phyloP scores from a whole-genome alignment of 2,113 vertebrate species.

The Paradoxurus hermaphroditus region DNA sequence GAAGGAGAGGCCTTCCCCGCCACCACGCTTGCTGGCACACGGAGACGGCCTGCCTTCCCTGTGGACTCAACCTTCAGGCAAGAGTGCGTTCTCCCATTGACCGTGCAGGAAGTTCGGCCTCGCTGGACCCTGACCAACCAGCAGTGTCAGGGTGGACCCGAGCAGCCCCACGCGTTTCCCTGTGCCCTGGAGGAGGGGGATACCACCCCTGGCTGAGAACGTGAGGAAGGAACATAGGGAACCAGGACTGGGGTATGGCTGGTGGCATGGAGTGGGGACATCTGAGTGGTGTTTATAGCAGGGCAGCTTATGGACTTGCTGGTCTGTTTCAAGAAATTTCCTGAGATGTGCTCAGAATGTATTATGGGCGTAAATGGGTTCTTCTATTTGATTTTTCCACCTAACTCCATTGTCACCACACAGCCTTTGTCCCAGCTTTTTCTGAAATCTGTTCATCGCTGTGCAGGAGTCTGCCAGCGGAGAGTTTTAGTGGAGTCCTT shows the following conservation, averaged over 20 bases:
- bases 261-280: background rate
- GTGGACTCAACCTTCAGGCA: background rate
- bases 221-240: background rate
- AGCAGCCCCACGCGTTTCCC: background rate
- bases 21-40: background rate
- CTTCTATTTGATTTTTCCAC: conserved; percentile 43
- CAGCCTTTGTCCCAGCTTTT: conserved; percentile 38
- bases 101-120: background rate
- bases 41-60: background rate
- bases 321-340: conserved; percentile 13
- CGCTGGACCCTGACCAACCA: background rate
- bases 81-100: background rate
- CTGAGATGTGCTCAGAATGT: conserved; percentile 36
- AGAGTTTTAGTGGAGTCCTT: background rate
- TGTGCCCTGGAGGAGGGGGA: background rate
- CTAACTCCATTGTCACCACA: conserved; percentile 37
- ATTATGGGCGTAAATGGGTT: conserved; percentile 7
- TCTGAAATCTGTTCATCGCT: conserved; percentile 3
- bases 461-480: background rate
- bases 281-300: background rate
- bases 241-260: background rate
- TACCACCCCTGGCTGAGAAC: background rate
- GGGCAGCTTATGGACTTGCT: background rate
- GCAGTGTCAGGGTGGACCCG: background rate
- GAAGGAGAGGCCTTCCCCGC: background rate